Percentiles rank a stretch among this genome's conserved stretches.
Conservation (phyloP, 92 coral and sea anemone genomes). For the Ricordea florida region DNA sequence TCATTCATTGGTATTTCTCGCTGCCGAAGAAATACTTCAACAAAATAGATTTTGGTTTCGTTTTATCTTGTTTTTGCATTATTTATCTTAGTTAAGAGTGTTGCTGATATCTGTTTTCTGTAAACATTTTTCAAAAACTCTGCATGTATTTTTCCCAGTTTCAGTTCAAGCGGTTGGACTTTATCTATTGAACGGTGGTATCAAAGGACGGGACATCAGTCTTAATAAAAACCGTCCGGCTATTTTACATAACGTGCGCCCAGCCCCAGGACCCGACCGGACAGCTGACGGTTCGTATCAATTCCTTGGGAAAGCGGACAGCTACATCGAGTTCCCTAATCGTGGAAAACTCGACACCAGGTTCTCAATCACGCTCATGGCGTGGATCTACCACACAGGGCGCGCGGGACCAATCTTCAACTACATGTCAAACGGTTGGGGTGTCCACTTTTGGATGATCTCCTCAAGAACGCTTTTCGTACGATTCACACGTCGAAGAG, state of each 20-base stretch:
- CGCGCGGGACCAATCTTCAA: constrained; percentile 79
- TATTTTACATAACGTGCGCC: constrained; percentile 41
- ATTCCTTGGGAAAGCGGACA: constrained; percentile 60
- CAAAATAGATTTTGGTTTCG: too few species aligned
- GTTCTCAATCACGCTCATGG: constrained; percentile 67
- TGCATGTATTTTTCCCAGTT: neutral
- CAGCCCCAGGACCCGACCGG: constrained; percentile 73
- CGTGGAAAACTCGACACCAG: constrained; percentile 68
- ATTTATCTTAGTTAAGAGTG: too few species aligned
- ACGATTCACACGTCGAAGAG: constrained; percentile 57
- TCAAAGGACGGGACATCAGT: constrained; percentile 70
- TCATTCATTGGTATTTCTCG: too few species aligned
- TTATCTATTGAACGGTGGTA: constrained; percentile 63
- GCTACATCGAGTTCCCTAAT: constrained; percentile 69
- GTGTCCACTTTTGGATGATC: constrained; percentile 73
- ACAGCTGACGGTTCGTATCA: constrained; percentile 67
- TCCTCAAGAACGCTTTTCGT: constrained; percentile 51
- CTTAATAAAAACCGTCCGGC: constrained; percentile 57
- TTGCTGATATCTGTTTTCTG: too few species aligned
- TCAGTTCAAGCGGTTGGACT: constrained; percentile 44
- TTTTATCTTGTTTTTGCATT: too few species aligned
- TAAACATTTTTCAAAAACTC: too few species aligned
- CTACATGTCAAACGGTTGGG: constrained; percentile 76
- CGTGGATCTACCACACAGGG: constrained; percentile 80
- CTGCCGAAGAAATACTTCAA: too few species aligned